A percentile compares a stretch with the other conserved stretches of the same genome.
These are phyloP conservation scores for Agrilus cyanescens DNA, from an alignment of 2,888 invertebrate species.

Conservation along the genomic window DNA sequence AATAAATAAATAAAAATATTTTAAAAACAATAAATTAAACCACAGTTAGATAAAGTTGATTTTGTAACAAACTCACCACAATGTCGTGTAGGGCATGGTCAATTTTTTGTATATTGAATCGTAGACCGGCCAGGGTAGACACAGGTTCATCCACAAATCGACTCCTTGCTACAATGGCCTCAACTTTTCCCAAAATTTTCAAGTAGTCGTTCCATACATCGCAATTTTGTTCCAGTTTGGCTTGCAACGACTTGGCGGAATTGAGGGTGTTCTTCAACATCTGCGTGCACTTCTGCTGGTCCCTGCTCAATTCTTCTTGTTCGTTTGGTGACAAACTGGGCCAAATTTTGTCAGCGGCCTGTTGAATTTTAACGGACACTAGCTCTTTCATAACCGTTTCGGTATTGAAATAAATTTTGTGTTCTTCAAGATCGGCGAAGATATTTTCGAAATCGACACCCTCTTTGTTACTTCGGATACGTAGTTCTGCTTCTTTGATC, in stretches of 20 bases:
- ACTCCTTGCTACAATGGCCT: slow-evolving; percentile 60
- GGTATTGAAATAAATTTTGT: slow-evolving; percentile 74
- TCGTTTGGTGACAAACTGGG: slow-evolving; percentile 69
- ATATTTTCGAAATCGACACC: slow-evolving; percentile 85
- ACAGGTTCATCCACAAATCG: slow-evolving; percentile 70
- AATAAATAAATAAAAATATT: not conserved
- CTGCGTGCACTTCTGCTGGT: slow-evolving; percentile 72
- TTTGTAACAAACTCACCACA: slow-evolving; percentile 44
- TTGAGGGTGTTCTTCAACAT: slow-evolving; percentile 70
- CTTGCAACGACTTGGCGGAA: slow-evolving; percentile 69
- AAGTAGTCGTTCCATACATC: slow-evolving; percentile 80
- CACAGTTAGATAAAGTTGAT: not conserved
- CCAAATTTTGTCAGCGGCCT: slow-evolving; percentile 79
- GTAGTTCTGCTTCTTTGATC: slow-evolving; percentile 72
- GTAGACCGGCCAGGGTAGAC: slow-evolving; percentile 66
- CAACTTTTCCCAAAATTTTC: slow-evolving; percentile 64
- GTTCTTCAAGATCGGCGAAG: slow-evolving; percentile 70
- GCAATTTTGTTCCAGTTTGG: slow-evolving; percentile 67
- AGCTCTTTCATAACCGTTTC: slow-evolving; percentile 67
- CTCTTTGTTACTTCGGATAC: slow-evolving; percentile 64
- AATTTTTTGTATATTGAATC: slow-evolving; percentile 73
- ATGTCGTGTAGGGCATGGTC: slow-evolving; percentile 62
- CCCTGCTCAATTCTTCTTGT: slow-evolving; percentile 71
- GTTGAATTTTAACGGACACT: slow-evolving; percentile 70
- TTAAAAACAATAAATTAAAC: not conserved